These are phyloP conservation scores for Pedionomus torquatus DNA, from an alignment of 2,113 vertebrate species.

Conservation along the genomic window DNA sequence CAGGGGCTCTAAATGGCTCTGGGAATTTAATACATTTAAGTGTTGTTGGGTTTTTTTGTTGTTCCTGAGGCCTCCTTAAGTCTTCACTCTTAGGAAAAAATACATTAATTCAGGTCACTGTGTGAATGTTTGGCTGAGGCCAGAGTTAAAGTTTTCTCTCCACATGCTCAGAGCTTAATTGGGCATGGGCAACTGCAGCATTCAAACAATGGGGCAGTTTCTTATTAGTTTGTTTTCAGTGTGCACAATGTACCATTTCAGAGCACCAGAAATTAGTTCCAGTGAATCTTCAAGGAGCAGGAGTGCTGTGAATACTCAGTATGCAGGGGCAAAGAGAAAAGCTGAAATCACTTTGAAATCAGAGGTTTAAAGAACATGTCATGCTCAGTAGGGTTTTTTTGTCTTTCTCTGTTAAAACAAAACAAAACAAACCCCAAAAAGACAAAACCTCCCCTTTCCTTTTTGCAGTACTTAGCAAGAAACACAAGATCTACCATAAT, in stretches of 20 bases:
- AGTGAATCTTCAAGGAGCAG: background rate
- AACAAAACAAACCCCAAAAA: too few relatives aligned
- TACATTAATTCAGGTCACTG: background rate
- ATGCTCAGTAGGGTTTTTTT: background rate
- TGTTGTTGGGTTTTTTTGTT: background rate
- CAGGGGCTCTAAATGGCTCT: background rate
- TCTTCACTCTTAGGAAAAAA: background rate
- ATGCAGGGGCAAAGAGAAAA: background rate
- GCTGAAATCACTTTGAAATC: background rate
- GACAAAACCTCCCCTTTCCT: background rate
- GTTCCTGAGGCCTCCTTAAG: background rate
- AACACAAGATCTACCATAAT: background rate
- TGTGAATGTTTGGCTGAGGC: background rate
- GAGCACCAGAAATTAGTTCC: background rate
- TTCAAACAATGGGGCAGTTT: accelerated
- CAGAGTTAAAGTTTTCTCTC: background rate
- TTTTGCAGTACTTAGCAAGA: background rate
- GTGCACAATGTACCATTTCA: background rate
- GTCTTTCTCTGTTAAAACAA: background rate
- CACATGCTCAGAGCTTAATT: background rate
- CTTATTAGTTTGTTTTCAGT: background rate
- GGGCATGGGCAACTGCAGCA: background rate
- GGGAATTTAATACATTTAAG: background rate
- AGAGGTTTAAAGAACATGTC: background rate
- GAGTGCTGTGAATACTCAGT: background rate